Base-by-base conservation (phyloP, 2,888 invertebrate genomes). In the Pseudococcus longispinus region DNA sequence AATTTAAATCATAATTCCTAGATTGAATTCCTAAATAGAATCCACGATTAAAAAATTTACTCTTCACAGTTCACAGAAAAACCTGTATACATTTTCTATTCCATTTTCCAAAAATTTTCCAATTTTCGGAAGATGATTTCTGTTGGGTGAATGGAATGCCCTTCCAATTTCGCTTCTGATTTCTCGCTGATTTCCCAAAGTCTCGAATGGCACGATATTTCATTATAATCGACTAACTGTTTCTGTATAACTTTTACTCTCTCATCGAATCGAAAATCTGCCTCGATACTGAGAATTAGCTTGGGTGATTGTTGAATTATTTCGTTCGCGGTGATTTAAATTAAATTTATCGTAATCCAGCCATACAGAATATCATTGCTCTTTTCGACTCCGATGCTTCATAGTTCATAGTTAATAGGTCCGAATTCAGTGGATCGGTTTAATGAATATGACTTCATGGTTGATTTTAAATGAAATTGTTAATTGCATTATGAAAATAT, bases 391-490 rank as follows among this genome's bases (percentile, higher is more conserved):
- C n/a, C 29, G 8, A 5, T 23, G 29, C n/a, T 70, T 8, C 37
- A 8, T 37, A n/a, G n/a, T n/a, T 23, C 26, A 18, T 65, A 26
- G 65, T 70, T 70, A 6, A 29, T 5, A 9, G 37, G 42, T 23
- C 60, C 23, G 42, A 32, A 29, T 70, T 8, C 77, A 77, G 77
- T 26, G 8, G 37, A 77, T 77, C 13, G 3, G 20, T 70, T 70
- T 70, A 70, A 29, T 80, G 42, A 80, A 42, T 70, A 29, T 11
- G 60, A 23, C n/a, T 80, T 80, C 77, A 80, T 20, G 77, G 77
- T 0, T 80, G 15, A 42, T 20, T 80, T 42, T 80, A 11, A 37
- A 29, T 42, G 11, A 29, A 42, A 29, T 37, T 42, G 77, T 42
- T 42, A 80, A 80, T 42, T 80, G 3, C 42, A 80, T 80, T 80